Percentiles rank a stretch among this genome's conserved stretches.
Evolutionary conservation across 30 jellyfish, hydroid and myxozoan genomes (phyloP).

Genomic region (Turritopsis dohrnii): DNA sequence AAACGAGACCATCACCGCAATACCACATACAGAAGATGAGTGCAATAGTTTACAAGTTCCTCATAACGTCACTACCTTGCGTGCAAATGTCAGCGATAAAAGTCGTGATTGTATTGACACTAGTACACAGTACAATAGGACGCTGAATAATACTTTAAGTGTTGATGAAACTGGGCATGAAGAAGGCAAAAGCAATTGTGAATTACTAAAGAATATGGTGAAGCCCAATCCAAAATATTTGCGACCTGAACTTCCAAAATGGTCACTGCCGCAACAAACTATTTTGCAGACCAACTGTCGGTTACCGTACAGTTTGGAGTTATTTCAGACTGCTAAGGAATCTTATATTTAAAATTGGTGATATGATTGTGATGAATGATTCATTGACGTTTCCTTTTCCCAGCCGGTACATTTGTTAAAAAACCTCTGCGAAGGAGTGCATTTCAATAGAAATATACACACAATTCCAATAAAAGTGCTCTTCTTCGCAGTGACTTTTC

Average conservation of each 20-base stretch:
- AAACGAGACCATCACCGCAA: neutral
- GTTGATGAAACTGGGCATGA: neutral
- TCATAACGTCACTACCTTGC: neutral
- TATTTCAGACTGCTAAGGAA: neutral
- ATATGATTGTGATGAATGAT: no score
- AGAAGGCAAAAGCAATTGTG: neutral
- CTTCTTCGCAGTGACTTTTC: neutral
- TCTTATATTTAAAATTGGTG: neutral
- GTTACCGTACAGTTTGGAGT: neutral
- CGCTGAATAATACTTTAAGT: neutral
- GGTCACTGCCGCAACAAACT: neutral
- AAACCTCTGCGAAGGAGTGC: neutral
- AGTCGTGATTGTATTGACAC: neutral
- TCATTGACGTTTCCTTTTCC: no score
- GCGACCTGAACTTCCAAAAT: neutral
- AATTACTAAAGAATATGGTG: neutral
- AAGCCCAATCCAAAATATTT: neutral
- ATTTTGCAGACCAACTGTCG: neutral
- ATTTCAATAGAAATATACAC: neutral
- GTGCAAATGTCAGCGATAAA: neutral
- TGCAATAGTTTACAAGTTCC: neutral
- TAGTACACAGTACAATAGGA: neutral
- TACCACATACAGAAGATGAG: neutral
- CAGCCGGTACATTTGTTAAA: no score
- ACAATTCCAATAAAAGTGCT: neutral